Conservation (phyloP, 2,888 invertebrate species). For the Xanthia icteritia region DNA sequence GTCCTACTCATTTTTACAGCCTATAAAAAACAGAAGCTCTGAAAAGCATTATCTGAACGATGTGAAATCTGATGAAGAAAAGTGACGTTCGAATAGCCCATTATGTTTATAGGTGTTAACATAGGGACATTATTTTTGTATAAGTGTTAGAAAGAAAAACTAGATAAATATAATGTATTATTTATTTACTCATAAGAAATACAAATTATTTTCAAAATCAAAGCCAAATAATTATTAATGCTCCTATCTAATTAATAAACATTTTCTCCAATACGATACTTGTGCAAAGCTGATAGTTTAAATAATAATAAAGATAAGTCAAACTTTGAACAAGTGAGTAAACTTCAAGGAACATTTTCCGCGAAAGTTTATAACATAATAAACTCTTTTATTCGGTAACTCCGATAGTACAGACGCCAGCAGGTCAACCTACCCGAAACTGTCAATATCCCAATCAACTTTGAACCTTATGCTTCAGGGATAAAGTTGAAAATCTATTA, state of each 20-base stretch:
- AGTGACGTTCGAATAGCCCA: constrained; percentile 17
- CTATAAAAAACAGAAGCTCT: constrained; percentile 54
- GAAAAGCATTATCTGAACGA: constrained; percentile 40
- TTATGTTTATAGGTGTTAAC: constrained; percentile 25
- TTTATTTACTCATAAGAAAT: background rate
- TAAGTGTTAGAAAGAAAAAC: background rate
- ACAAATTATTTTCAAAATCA: background rate
- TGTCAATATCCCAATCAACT: too few species aligned
- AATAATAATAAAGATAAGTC: background rate
- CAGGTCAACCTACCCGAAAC: too few species aligned
- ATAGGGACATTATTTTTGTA: background rate
- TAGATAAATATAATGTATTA: background rate
- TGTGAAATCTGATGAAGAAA: constrained; percentile 42
- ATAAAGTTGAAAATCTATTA: too few species aligned
- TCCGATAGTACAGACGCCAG: too few species aligned
- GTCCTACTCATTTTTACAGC: constrained; percentile 54
- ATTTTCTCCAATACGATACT: background rate
- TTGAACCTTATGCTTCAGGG: too few species aligned
- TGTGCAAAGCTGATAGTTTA: background rate
- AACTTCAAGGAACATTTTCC: constrained; percentile 14
- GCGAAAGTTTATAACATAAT: constrained; percentile 7
- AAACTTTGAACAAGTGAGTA: constrained; percentile 5
- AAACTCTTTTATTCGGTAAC: background rate
- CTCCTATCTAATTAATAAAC: background rate
- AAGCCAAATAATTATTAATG: background rate